Base-by-base conservation (phyloP, 2,797 vertebrate species). In the Naso thynnoides region DNA sequence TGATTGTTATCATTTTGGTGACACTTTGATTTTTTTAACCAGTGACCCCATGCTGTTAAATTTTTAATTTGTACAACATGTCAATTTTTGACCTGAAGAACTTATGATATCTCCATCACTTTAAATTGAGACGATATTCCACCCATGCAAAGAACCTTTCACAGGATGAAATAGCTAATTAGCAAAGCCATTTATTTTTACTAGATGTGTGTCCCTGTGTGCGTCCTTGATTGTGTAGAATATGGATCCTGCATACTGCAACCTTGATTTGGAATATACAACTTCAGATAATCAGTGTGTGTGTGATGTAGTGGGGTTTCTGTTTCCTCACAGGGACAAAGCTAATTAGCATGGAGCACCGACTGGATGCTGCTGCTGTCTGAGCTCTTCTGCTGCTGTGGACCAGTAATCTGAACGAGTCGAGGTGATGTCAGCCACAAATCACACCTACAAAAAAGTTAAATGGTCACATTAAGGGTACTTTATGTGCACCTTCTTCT, bases 161-260 rank as follows among this genome's bases (percentile, higher is more conserved):
- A 33, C 6, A 33, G 31, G 31, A 33, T 6, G 9, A 9, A 33
- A 33, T 33, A 85, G 78, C 79, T 89, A 89, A 87, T 91, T 88
- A 88, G 73, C 44, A 59, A 76, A 55, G 53, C 45, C 49, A 82
- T 86, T 83, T 81, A 76, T 79, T 87, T 42, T 62, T 64, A 16
- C 53, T 41, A 8, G 39, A 49, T 64, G 42, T 75, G 49, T 68
- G 58, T 44, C 11, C 49, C 21, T 57, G 62, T 50, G 29, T 55
- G 53, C 57, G 47, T 55, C n/a, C 48, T 26, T 82, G 38, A 39
- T 67, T 73, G 56, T 64, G 24, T 11, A 58, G 47, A 55, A 50
- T 57, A 24, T 44, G n/a, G 26, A 62, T 45, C 26, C 54, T 2
- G 6, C 9, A 55, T 8, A 36, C 45, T 29, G 29, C 23, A 54